Percentiles rank a stretch among this genome's conserved stretches.
These are phyloP conservation scores for Axinella damicornis DNA, from an alignment of 37 sponge, comb jelly and placozoan species.

Conservation along the genomic window DNA sequence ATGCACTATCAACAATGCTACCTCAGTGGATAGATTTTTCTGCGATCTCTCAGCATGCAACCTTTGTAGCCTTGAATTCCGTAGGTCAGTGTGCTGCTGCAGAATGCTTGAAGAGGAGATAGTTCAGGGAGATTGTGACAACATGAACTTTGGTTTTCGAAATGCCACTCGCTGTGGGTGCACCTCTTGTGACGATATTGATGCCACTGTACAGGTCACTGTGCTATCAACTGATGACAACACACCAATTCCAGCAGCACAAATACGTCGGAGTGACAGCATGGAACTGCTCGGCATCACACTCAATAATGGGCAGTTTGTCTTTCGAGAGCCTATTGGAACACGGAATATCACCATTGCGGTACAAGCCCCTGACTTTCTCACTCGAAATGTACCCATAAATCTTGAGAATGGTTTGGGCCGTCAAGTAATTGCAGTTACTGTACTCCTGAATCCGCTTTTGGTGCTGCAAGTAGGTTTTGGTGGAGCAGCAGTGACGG, in stretches of 20 bases:
- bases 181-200: slow-evolving; percentile 18
- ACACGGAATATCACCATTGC: not conserved
- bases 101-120: not conserved
- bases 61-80: no score
- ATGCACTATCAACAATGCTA: no score
- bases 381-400: no score
- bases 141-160: not conserved
- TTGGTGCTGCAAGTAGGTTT: not conserved
- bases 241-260: slow-evolving; percentile 1
- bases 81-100: slow-evolving; percentile 37
- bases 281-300: slow-evolving; percentile 14
- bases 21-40: no score
- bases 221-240: not conserved
- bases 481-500: not conserved
- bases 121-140: not conserved
- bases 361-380: not conserved
- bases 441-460: not conserved
- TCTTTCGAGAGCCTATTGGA: not conserved
- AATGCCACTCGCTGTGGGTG: slow-evolving; percentile 14
- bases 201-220: not conserved
- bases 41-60: no score
- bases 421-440: not conserved
- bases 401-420: not conserved
- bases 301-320: not conserved
- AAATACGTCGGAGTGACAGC: not conserved